Evolutionary conservation across 2,113 vertebrate species (phyloP).

Genomic region (Pavo muticus): DNA sequence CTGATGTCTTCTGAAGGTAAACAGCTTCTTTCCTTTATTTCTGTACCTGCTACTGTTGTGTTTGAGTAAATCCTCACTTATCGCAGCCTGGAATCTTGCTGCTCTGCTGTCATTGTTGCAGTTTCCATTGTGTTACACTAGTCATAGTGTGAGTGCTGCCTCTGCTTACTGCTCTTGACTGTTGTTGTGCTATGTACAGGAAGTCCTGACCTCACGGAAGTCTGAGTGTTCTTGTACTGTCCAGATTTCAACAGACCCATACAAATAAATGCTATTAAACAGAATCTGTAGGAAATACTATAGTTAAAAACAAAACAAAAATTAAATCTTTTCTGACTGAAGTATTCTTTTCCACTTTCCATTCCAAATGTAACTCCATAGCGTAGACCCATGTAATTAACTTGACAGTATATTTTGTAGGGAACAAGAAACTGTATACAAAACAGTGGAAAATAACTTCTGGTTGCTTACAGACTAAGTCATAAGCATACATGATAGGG

Average conservation of each 20-base stretch:
- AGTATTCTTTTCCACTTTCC: background rate
- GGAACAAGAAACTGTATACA: background rate
- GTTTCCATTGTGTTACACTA: no score
- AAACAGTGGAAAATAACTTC: background rate
- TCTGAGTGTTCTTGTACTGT: background rate
- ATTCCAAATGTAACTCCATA: background rate
- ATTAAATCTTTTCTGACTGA: background rate
- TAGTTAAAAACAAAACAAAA: background rate
- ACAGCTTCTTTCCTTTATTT: no score
- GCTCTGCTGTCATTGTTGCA: no score
- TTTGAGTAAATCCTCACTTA: no score
- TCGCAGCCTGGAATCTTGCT: no score
- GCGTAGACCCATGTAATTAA: background rate
- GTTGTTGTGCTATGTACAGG: background rate
- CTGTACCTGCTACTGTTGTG: no score
- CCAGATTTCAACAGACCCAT: background rate
- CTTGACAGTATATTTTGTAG: background rate
- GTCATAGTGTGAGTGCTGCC: background rate
- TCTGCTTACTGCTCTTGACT: background rate
- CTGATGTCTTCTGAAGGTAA: no score
- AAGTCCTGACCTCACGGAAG: background rate
- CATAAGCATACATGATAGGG: background rate
- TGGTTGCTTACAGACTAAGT: constrained; percentile 11
- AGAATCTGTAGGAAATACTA: background rate
- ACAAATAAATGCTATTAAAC: background rate